These are phyloP conservation scores for Pandemis heparana DNA, from an alignment of 2,888 invertebrate genomes.

Conservation along the genomic window DNA sequence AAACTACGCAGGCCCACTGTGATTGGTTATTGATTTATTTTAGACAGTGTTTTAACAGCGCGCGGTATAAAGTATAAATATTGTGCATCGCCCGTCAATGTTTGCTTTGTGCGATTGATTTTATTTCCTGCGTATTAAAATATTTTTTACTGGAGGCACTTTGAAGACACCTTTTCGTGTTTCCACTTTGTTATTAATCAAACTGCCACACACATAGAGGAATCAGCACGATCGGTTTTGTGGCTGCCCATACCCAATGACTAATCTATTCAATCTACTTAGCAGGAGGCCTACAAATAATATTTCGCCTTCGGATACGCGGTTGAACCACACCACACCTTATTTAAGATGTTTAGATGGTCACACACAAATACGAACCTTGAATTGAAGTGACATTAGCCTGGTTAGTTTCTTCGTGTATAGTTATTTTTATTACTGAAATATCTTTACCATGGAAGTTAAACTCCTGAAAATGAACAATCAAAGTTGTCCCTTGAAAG, in stretches of 20 bases:
- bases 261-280: too few relatives aligned
- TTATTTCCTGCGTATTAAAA: neutral
- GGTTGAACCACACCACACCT: too few relatives aligned
- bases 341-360: too few relatives aligned
- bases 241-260: too few relatives aligned
- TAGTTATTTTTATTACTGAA: neutral
- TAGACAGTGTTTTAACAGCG: slow-evolving; percentile 51
- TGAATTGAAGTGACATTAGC: too few relatives aligned
- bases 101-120: slow-evolving; percentile 11
- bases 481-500: neutral
- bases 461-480: neutral
- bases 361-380: too few relatives aligned
- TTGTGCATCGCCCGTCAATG: neutral
- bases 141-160: neutral
- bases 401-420: neutral
- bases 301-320: too few relatives aligned
- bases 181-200: neutral
- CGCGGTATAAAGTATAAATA: slow-evolving; percentile 39
- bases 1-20: slow-evolving; percentile 69
- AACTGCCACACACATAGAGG: too few relatives aligned
- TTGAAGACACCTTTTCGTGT: neutral
- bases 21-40: slow-evolving; percentile 77
- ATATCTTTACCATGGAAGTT: neutral
- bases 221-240: too few relatives aligned
- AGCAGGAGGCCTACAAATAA: too few relatives aligned